Evolutionary conservation across 2,113 vertebrate genomes (phyloP).

Genomic region (Phocoena phocoena): DNA sequence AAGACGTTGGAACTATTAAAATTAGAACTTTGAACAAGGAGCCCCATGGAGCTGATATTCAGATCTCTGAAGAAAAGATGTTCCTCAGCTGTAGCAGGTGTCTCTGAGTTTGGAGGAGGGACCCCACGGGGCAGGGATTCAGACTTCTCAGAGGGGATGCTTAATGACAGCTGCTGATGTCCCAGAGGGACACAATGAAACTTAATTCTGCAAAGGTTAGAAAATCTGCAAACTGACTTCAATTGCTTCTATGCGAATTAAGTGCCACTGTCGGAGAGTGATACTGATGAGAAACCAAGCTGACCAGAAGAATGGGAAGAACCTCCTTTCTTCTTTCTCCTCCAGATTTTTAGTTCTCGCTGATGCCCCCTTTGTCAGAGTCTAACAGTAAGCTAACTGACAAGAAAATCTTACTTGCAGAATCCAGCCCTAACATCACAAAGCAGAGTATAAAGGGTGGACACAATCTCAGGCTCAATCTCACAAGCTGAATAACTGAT

Average conservation of each 20-base stretch:
- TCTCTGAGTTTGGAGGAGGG: neutral
- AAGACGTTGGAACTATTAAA: neutral
- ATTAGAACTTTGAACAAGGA: neutral
- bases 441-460: neutral
- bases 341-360: neutral
- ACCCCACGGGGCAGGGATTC: neutral
- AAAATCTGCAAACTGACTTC: neutral
- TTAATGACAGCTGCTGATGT: neutral
- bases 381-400: neutral
- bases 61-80: neutral
- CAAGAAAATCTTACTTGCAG: neutral
- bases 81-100: neutral
- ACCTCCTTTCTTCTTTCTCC: neutral
- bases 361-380: neutral
- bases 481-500: neutral
- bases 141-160: neutral
- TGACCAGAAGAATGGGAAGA: neutral
- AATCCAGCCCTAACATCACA: neutral
- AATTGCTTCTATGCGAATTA: neutral
- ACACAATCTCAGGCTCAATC: neutral
- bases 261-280: neutral
- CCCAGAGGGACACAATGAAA: neutral
- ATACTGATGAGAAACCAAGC: neutral
- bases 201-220: neutral
- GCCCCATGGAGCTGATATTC: neutral